phyloP scores from a whole-genome alignment of 2,113 vertebrate species.

The Dipodomys ordii region DNA sequence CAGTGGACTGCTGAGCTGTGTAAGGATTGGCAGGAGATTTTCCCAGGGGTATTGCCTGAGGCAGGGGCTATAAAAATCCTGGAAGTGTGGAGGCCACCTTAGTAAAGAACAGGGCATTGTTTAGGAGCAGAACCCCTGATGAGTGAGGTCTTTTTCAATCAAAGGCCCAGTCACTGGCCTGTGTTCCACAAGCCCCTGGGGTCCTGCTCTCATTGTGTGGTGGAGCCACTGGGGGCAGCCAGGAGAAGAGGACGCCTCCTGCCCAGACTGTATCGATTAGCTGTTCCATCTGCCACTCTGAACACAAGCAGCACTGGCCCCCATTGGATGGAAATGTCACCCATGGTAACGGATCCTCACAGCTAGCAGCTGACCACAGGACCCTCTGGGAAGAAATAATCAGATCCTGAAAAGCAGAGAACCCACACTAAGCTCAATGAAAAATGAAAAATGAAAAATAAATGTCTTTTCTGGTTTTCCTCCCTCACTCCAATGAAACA shows the following conservation, averaged over 20 bases:
- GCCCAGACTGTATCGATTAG: constrained; percentile 70
- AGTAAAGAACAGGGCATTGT: constrained; percentile 65
- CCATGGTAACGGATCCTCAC: constrained; percentile 77
- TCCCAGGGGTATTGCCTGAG: neutral
- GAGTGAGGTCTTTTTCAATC: constrained; percentile 72
- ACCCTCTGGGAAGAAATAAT: constrained; percentile 75
- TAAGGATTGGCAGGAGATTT: too few relatives aligned
- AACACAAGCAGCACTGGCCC: constrained; percentile 43
- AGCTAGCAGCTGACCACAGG: constrained; percentile 73
- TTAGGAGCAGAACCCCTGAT: constrained; percentile 62
- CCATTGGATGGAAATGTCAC: constrained; percentile 77
- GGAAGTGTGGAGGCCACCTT: constrained; percentile 58
- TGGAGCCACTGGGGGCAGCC: neutral
- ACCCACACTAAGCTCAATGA: constrained; percentile 75
- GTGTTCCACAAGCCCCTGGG: constrained; percentile 61
- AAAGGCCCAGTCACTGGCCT: constrained; percentile 11
- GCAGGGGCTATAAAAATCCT: constrained; percentile 65
- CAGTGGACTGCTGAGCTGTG: neutral
- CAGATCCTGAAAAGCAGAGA: constrained; percentile 76
- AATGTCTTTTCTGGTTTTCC: constrained; percentile 77
- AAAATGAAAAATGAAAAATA: constrained; percentile 83
- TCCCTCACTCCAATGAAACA: constrained; percentile 53
- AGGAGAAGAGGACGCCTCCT: neutral
- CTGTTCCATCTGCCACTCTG: constrained; percentile 63
- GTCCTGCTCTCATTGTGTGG: neutral